These are phyloP conservation scores for Spheniscus mendiculus DNA, from an alignment of 2,113 vertebrate species.

Conservation along the genomic window DNA sequence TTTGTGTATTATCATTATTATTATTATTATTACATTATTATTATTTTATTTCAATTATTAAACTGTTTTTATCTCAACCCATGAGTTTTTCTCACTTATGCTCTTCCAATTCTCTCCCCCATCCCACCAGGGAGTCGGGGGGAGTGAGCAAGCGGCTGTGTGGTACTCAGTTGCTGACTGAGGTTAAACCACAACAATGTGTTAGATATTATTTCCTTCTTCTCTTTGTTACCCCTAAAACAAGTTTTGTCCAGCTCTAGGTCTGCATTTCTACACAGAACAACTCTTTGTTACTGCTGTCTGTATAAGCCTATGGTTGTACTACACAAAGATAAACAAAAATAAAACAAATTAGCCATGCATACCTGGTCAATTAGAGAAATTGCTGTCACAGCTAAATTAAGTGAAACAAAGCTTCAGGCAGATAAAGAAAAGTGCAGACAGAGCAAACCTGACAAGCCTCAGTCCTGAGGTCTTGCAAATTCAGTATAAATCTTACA, in stretches of 20 bases:
- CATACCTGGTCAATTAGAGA: background rate
- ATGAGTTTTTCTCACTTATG: too few species aligned
- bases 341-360: background rate
- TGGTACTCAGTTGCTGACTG: too few species aligned
- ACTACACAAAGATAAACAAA: background rate
- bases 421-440: background rate
- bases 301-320: background rate
- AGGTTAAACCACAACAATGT: too few species aligned
- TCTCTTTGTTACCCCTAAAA: background rate
- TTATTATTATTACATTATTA: too few species aligned
- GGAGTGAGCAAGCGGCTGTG: too few species aligned
- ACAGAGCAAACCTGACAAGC: background rate
- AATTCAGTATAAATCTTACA: background rate
- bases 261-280: background rate
- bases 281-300: background rate
- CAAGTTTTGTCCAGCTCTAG: background rate
- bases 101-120: too few species aligned
- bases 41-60: too few species aligned
- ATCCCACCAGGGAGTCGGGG: too few species aligned
- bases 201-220: background rate
- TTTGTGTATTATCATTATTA: too few species aligned
- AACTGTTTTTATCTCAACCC: too few species aligned
- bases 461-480: background rate
- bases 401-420: background rate
- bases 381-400: background rate